phyloP scores from a whole-genome alignment of 2,113 vertebrate species.

The Xiphorhynchus elegans region DNA sequence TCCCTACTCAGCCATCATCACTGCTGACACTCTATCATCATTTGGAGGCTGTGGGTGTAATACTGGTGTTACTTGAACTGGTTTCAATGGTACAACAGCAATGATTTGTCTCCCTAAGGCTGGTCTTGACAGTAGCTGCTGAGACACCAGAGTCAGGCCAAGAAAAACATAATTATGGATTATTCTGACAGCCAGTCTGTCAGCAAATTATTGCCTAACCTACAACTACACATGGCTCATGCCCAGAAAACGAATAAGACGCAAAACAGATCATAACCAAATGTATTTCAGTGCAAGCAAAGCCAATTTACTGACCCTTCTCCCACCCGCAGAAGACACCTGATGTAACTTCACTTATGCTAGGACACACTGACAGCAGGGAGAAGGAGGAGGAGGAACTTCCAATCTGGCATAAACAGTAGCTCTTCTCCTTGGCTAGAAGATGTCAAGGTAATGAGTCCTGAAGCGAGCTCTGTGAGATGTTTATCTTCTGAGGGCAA shows the following conservation, averaged over 20 bases:
- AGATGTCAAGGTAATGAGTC: neutral
- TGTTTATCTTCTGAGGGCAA: neutral
- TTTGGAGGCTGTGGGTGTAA: neutral
- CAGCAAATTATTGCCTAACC: slow-evolving; percentile 1
- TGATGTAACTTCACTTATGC: neutral
- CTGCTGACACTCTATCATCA: neutral
- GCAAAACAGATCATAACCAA: neutral
- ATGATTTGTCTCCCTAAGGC: neutral
- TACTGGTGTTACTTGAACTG: neutral
- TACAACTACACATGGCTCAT: neutral
- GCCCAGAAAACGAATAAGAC: neutral
- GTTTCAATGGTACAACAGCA: neutral
- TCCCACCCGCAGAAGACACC: neutral
- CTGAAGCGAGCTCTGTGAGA: neutral
- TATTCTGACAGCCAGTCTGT: neutral
- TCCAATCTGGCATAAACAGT: neutral
- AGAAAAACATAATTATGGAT: neutral
- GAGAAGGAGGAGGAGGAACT: neutral
- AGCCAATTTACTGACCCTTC: neutral
- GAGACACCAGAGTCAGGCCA: neutral
- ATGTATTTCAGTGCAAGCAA: neutral
- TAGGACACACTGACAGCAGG: neutral
- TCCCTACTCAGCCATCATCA: neutral
- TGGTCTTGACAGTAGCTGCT: neutral
- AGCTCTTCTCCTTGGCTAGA: neutral